Conservation (phyloP, 2,113 vertebrate species). For the Lichenostomus cassidix region DNA sequence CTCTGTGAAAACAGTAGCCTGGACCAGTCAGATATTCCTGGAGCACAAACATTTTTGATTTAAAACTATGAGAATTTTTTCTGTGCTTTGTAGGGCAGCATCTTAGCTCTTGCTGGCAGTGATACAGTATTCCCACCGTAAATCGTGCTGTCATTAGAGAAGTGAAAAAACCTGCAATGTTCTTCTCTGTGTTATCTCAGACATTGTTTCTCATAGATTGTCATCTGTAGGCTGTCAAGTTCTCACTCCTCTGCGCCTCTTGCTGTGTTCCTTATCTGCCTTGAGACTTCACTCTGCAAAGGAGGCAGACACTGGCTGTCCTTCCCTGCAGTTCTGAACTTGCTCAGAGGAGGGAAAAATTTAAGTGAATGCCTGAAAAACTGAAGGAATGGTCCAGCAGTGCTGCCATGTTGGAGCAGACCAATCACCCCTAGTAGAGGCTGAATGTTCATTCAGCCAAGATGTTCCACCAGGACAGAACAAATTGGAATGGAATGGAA, state of each 20-base stretch:
- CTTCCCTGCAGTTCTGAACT: not conserved
- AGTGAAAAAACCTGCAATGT: not conserved
- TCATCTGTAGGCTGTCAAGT: not conserved
- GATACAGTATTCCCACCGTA: not conserved
- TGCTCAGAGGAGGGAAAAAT: not conserved
- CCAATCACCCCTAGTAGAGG: not conserved
- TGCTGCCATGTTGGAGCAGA: not conserved
- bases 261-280: not conserved
- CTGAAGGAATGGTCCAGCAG: not conserved
- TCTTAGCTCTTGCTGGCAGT: not conserved
- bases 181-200: not conserved
- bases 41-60: not conserved
- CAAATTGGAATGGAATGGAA: not conserved
- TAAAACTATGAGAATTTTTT: not conserved
- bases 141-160: fast-evolving
- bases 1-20: not conserved
- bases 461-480: not conserved
- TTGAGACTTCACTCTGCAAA: not conserved
- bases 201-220: not conserved
- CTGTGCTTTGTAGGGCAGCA: not conserved
- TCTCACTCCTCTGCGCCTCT: not conserved
- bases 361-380: not conserved
- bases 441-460: not conserved
- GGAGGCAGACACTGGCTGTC: not conserved
- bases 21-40: not conserved